Evolutionary conservation across 2,113 vertebrate genomes (phyloP), one percentile per base, ranked within the genome.

Genomic region (Eubucco bourcierii): DNA sequence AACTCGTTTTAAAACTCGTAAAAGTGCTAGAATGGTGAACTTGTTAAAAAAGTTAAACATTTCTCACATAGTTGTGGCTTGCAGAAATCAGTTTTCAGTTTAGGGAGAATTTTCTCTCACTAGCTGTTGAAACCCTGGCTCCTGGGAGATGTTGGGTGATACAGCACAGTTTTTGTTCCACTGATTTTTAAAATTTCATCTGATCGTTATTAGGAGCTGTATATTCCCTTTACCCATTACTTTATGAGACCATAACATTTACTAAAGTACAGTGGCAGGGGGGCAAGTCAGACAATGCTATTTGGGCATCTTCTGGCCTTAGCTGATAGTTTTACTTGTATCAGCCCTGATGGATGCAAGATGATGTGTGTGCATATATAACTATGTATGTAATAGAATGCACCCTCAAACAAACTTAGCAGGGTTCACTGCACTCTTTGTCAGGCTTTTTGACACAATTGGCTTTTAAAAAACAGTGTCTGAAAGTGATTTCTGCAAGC

Each of bases 11-110:
- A n/a, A n/a, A n/a, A n/a, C n/a, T n/a, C n/a, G n/a, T n/a, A n/a
- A n/a, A 96, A 93, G 66, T 94, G 50, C 76, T 93, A 95, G 78
- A 73, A 78, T 76, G 87, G 72, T 94, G 77, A 88, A 47, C 71
- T 87, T 81, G 20, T 79, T 17, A 47, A 15, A 20, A 92, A 86
- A 90, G 85, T 64, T 21, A 74, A 86, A 64, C 44, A 65, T 90
- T 93, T 92, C 59, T 83, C 89, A 59, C 10, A 5, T 84, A 95
- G 90, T 71, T 76, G 44, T 91, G 90, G 95, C 92, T 91, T 95
- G 93, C 95, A 97, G 95, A 96, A 95, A 95, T 92, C 92, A 83
- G 25, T 90, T 94, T 94, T 90, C 89, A 70, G 72, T 88, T 89
- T 61, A 56, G 56, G 65, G 70, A 89, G 31, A 80, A 70, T 94